Base-by-base conservation (phyloP, 2,888 invertebrate genomes). In the Julus scandinavius region DNA sequence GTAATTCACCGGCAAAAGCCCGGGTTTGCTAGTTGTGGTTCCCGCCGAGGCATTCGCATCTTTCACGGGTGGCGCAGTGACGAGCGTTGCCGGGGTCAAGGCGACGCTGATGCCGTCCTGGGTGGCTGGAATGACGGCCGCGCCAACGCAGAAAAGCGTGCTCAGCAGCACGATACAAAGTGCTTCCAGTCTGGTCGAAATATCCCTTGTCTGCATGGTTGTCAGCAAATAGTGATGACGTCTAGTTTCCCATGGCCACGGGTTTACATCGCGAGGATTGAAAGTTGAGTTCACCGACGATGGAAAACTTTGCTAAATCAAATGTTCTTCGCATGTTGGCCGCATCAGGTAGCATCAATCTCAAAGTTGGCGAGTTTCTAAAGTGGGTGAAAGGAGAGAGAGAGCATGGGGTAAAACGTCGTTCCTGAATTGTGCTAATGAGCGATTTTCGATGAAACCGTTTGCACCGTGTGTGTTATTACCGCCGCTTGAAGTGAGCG, bases 291-390 rank as follows among this genome's bases (percentile, higher is more conserved):
- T 29, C 29, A 29, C 29, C 50, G 13, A 6, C 50, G 50, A 54
- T 54, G n/a, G 63, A 5, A 63, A 80, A 80, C 13, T 80, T 80
- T 38, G 7, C 15, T n/a, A 7, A 20, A 20, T 45, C 45, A 63
- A 63, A 63, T 2, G 4, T 11, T 20, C 20, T 20, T 20, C 5
- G 63, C 63, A 63, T 63, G 13, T 7, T 80, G 13, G 80, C 38
- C 38, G 80, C 80, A 80, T 38, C 80, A 80, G 80, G 80, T 72
- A 72, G 72, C 72, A 72, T 72, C 29, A 29, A 29, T 38, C 4
- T 9, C 13, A 29, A 80, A 80, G 38, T 80, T 80, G 38, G 13
- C 38, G 15, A 13, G 38, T 13, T 38, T 29, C 38, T 2, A 80
- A 80, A 80, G 38, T 80, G 20, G 20, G 20, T 4, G 6, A n/a